Percentiles rank a stretch among this genome's conserved stretches.
These are phyloP conservation scores for Sarcophaga rosellei DNA, from an alignment of 2,888 invertebrate genomes.

Conservation along the genomic window DNA sequence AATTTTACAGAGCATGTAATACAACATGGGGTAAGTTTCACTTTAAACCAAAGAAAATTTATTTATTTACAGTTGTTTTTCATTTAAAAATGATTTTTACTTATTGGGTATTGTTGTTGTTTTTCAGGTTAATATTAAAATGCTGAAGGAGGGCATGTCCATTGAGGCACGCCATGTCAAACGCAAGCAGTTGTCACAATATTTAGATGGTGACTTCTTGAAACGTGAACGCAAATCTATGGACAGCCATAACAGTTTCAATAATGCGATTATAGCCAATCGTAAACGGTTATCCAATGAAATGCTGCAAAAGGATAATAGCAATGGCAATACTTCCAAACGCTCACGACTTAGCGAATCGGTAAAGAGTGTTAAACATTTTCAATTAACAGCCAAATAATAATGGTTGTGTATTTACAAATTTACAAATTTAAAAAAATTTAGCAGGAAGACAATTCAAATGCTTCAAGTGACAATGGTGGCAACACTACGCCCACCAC, in stretches of 20 bases:
- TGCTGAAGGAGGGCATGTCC: conserved; percentile 88
- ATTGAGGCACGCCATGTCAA: conserved; percentile 94
- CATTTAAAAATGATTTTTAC: too few species aligned
- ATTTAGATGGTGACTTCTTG: conserved; percentile 86
- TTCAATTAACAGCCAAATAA: not conserved
- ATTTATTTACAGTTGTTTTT: too few species aligned
- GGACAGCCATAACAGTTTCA: conserved; percentile 79
- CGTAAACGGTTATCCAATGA: conserved; percentile 80
- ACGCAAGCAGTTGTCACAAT: conserved; percentile 88
- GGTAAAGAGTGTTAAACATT: conserved; percentile 72
- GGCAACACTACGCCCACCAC: conserved; percentile 74
- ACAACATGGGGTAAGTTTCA: conserved; percentile 85
- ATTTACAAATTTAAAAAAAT: not conserved
- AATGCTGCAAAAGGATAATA: conserved; percentile 72
- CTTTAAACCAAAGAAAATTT: too few species aligned
- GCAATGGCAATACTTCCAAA: conserved; percentile 70
- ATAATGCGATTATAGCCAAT: conserved; percentile 77
- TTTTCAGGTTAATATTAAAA: conserved; percentile 83
- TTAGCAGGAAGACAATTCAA: conserved; percentile 79
- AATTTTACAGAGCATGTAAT: conserved; percentile 94
- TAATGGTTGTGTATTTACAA: not conserved
- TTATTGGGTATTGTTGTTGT: not conserved
- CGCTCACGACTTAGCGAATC: conserved; percentile 78
- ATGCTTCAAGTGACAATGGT: conserved; percentile 76
- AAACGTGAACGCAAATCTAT: conserved; percentile 88